Evolutionary conservation across 2,113 vertebrate species (phyloP), one percentile per base, ranked within the genome.

Genomic region (Rhabdornis inornatus): DNA sequence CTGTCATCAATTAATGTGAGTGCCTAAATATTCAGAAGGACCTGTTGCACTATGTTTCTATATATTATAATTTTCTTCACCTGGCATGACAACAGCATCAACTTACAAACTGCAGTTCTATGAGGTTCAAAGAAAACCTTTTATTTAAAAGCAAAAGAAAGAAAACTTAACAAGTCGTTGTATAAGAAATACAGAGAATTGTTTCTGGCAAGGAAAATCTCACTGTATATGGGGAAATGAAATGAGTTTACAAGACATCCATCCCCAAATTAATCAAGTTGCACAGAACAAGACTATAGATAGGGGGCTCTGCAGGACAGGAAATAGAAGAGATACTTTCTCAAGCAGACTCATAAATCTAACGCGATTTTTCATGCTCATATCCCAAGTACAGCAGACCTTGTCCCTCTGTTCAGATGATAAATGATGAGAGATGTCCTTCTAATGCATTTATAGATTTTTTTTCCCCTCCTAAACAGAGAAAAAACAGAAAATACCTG

Each of bases 291-390:
- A 70, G 39, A 56, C 71, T 47, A 78, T 44, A 93, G 96, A 94
- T 75, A 97, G 97, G 88, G 93, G 96, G 90, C 96, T 95, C 90
- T 96, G 74, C 74, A 97, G 96, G 95, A 94, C 35, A 94, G 95
- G 66, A 94, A 90, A 90, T 83, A 70, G 50, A 82, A 77, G 75
- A 95, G 33, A 64, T 56, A 83, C 7, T 25, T 95, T 95, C 53
- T 30, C 81, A 37, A 84, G 77, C 50, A 33, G 66, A 64, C 89
- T 74, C 47, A 66, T 94, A 97, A 96, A 97, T 95, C 92, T 94
- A 70, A 71, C 25, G 21, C 1, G 9, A 86, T 91, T 96, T 83
- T 86, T 66, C 68, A 49, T 30, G 68, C 64, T 76, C 66, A 23
- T 95, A 82, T 92, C 82, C 79, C 66, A 83, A 93, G 53, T 68